Conservation (phyloP, 1,140 invertebrate species). For the Heliconius eleuchia region DNA sequence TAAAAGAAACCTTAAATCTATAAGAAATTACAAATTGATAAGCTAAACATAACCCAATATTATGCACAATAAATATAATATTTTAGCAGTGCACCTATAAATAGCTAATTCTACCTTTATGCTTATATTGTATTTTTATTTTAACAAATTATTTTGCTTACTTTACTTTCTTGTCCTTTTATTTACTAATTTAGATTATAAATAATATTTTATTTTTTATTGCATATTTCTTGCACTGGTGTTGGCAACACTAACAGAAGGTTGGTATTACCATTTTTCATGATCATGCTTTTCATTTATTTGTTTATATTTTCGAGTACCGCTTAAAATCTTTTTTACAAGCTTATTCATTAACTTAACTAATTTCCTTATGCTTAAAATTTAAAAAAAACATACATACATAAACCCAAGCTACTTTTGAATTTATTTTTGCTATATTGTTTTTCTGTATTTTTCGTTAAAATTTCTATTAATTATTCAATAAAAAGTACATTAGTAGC, state of each 20-base stretch:
- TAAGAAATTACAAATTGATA: too few relatives aligned
- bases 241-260: conserved; percentile 64
- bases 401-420: neutral
- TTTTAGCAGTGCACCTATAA: too few relatives aligned
- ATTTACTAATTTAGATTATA: conserved; percentile 17
- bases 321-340: neutral
- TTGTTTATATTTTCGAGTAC: neutral
- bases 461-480: too few relatives aligned
- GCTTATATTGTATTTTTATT: neutral
- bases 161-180: neutral
- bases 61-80: too few relatives aligned
- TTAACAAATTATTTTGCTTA: neutral
- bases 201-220: conserved; percentile 51
- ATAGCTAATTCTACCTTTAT: neutral
- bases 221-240: conserved; percentile 66
- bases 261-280: conserved; percentile 47
- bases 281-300: neutral
- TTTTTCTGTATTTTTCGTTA: too few relatives aligned
- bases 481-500: too few relatives aligned
- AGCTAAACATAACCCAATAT: too few relatives aligned
- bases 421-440: too few relatives aligned
- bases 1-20: too few relatives aligned
- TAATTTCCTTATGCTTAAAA: neutral
- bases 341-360: neutral
- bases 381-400: neutral